Conservation (phyloP, 2,888 invertebrate species). For the Acrobeloides nanus region DNA sequence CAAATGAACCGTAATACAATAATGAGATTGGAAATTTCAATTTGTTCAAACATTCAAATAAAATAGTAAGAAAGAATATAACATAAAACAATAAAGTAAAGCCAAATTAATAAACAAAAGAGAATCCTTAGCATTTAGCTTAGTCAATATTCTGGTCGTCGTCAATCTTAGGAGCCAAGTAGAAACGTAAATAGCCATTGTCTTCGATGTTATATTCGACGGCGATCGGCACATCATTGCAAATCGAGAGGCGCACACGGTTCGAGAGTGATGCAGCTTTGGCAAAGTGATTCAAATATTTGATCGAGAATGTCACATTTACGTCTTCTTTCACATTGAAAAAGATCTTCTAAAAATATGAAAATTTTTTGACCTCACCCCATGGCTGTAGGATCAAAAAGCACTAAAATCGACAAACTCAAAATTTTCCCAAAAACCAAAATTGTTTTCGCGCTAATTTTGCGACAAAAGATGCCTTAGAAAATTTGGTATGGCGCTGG, state of each 20-base stretch:
- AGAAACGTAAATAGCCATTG: conserved; percentile 92
- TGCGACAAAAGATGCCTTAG: too few relatives aligned
- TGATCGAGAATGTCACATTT: conserved; percentile 79
- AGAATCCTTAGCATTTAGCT: too few relatives aligned
- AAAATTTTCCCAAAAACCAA: too few relatives aligned
- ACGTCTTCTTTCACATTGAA: conserved; percentile 95
- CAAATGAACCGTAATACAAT: too few relatives aligned
- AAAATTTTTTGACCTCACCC: not conserved
- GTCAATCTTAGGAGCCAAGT: conserved; percentile 97
- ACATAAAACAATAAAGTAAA: too few relatives aligned
- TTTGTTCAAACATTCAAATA: too few relatives aligned
- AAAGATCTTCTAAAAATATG: conserved; percentile 25
- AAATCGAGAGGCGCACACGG: conserved; percentile 43
- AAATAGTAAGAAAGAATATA: too few relatives aligned
- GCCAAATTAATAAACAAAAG: too few relatives aligned
- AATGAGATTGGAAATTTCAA: too few relatives aligned
- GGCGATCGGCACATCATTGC: conserved; percentile 45
- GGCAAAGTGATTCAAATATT: conserved; percentile 89
- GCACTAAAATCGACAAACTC: not conserved
- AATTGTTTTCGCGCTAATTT: too few relatives aligned
- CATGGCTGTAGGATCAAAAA: not conserved
- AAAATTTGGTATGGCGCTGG: too few relatives aligned
- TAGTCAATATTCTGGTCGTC: conserved; percentile 69
- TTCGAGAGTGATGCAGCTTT: conserved; percentile 75
- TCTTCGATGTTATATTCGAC: conserved; percentile 66